Evolutionary conservation across 2,888 invertebrate genomes (phyloP), one percentile per base, ranked within the genome.

Genomic region (Aphidius colemani): DNA sequence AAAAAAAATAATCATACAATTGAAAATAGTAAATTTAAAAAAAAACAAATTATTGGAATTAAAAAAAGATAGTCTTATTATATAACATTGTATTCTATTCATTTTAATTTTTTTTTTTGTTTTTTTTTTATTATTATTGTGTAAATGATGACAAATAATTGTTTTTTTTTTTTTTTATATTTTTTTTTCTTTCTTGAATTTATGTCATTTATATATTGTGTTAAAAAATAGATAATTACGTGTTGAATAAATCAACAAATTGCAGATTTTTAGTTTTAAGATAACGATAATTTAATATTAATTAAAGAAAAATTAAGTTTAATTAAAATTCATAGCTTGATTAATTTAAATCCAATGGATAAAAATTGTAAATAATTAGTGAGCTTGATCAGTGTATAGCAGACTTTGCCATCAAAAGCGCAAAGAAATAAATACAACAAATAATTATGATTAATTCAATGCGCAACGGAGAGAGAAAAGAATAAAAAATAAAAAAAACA

Each of bases 1-100:
- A 82, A 85, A 51, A 84, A 87, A 59, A 86, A 86, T 71, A 60
- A 72, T 5, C 72, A 75, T 4, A 80, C 78, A 53, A 59, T 77
- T 30, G 80, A 80, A 53, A 77, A 79, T 30, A 30, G 30, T 43
- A 79, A 74, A 58, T 60, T 78, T 30, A 80, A 80, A 70, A 80
- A 79, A 66, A 77, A 82, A 66, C 77, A 76, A 44, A 64, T 75
- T 30, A 30, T 30, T 46, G 74, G 73, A n/a, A 82, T 80, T 30
- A 30, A 30, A 76, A 82, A 80, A 69, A 82, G 82, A 80, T 82
- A 82, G 82, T 82, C 81, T 70, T 79, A 78, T 77, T 30, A 30
- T 5, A 30, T 76, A 69, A 65, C 62, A 69, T 67, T 56, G 67
- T 62, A 66, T 64, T 69, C 68, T 67, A 30, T 5, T 63, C 63